Base-by-base conservation (phyloP, 2,797 vertebrate genomes). In the Argyrosomus regius region DNA sequence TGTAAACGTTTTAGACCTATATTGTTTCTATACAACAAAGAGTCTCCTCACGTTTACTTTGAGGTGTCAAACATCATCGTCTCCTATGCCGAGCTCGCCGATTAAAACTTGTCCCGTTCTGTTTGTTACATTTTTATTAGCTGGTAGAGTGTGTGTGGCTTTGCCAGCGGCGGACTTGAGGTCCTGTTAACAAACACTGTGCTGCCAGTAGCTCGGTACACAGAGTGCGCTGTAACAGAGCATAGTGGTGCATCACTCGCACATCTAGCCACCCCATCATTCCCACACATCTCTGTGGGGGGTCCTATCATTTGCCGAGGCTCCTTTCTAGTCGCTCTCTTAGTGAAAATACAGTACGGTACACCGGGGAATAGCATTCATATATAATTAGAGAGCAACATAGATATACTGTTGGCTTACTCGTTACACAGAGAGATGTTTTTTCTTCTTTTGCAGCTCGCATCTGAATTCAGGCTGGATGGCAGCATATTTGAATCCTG, bases 121-220 rank as follows among this genome's bases (percentile, higher is more conserved):
- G 76, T 86, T 86, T 87, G 77, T 77, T 86, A 88, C 82, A 79
- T 91, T 91, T 95, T 93, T 91, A 93, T 93, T 86, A 93, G 89
- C 87, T 80, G 59, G 77, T 85, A 24, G 39, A 88, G 70, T 80
- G 84, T 80, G 85, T 80, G 78, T 72, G 79, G 80, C 83, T 43
- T 78, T 76, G 89, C 89, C 89, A 87, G 86, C 52, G 68, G 87
- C 73, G 77, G 70, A 85, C 79, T 77, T 77, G 74, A 88, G 81
- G 73, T 86, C 80, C 86, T 87, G 86, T 82, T 93, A 90, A 85
- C 81, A 84, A 89, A 89, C 74, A 63, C 64, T 72, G 28, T 5
- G 73, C 79, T 83, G 85, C 84, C 89, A 84, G 77, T 72, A 80
- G 28, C 56, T 70, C 72, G 63, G 35, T 43, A 71, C 67, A 82